Conservation (phyloP, 2,888 invertebrate species). For the Hermaeophaga mercurialis region DNA sequence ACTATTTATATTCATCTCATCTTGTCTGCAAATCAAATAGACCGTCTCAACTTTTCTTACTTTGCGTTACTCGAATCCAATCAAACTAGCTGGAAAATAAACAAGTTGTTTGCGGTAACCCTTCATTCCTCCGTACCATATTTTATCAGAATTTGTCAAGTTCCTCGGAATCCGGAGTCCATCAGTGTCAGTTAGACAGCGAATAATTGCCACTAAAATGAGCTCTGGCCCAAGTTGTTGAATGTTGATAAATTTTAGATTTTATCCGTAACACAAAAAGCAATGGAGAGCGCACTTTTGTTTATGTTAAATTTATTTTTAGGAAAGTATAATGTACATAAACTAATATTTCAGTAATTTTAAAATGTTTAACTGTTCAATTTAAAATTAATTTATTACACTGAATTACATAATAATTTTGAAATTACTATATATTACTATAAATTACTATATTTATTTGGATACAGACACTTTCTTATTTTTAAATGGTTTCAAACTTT, state of each 20-base stretch:
- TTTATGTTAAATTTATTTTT: too few species aligned
- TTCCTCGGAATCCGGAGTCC: constrained; percentile 35
- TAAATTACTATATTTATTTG: too few species aligned
- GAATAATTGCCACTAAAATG: constrained; percentile 47
- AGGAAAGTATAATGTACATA: too few species aligned
- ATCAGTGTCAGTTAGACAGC: constrained; percentile 48
- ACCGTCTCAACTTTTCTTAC: neutral
- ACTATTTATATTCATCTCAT: neutral
- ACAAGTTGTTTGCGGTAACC: constrained; percentile 33
- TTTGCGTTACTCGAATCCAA: constrained; percentile 5
- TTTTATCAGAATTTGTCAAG: constrained; percentile 31
- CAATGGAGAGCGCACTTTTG: neutral
- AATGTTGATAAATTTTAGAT: constrained; percentile 33
- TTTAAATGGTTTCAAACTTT: too few species aligned
- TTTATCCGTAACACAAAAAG: neutral
- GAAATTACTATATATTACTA: too few species aligned
- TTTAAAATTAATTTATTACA: too few species aligned
- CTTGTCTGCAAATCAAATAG: neutral
- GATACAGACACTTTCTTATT: too few species aligned
- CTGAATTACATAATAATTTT: too few species aligned
- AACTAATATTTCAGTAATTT: too few species aligned
- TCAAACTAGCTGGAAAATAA: constrained; percentile 25
- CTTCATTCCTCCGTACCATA: constrained; percentile 26
- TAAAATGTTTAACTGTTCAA: too few species aligned
- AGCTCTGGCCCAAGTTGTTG: constrained; percentile 32